Percentiles rank a stretch among this genome's conserved stretches.
phyloP scores from a whole-genome alignment of 2,797 vertebrate genomes.

The Pipistrellus pygmaeus region DNA sequence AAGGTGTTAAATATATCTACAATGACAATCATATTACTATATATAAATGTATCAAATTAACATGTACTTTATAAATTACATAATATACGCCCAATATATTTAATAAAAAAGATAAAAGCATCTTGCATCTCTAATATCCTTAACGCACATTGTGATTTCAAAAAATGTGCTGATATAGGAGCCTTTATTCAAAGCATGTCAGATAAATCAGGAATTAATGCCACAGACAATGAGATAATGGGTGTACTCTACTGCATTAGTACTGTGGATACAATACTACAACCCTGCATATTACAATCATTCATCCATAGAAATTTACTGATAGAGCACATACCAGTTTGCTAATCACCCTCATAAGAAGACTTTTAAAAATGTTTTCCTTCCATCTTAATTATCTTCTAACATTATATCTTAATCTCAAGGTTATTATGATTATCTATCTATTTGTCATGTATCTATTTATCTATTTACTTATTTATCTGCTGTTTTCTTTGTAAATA shows the following conservation, averaged over 20 bases:
- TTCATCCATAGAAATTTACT: background rate
- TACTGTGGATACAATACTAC: background rate
- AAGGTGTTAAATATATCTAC: background rate
- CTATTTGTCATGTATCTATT: background rate
- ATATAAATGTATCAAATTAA: background rate
- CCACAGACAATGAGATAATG: slow-evolving; percentile 4
- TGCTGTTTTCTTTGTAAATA: slow-evolving; percentile 64
- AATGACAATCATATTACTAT: background rate
- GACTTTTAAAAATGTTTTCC: slow-evolving; percentile 12
- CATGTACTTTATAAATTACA: background rate
- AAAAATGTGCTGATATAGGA: background rate
- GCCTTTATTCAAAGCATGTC: background rate
- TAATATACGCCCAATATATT: background rate
- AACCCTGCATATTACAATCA: background rate
- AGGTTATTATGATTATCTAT: slow-evolving; percentile 49
- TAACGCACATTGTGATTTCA: background rate
- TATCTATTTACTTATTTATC: slow-evolving; percentile 65
- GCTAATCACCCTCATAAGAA: background rate
- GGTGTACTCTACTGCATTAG: background rate
- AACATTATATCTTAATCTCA: slow-evolving; percentile 35
- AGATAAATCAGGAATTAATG: slow-evolving; percentile 27
- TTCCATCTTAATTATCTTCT: slow-evolving; percentile 8
- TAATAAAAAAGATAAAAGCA: background rate
- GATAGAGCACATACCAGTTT: background rate
- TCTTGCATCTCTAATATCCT: background rate